These are phyloP conservation scores for Drosophila mettleri DNA, from an alignment of 2,888 invertebrate genomes.

Conservation along the genomic window DNA sequence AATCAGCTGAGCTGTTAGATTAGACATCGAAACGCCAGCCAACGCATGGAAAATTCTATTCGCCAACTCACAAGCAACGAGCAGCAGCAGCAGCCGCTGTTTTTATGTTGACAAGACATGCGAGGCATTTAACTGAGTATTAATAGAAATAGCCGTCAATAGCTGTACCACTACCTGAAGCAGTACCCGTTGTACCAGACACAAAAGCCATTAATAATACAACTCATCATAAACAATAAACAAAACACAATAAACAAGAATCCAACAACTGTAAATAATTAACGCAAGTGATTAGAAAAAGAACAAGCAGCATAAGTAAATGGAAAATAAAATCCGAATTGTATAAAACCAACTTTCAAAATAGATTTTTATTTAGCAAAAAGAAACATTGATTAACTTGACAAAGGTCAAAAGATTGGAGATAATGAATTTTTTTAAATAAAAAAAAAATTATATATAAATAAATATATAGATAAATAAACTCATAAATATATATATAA, in stretches of 20 bases:
- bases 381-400: background rate
- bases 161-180: conserved; percentile 18
- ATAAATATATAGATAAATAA: too few species aligned
- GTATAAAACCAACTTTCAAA: background rate
- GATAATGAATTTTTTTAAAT: background rate
- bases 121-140: conserved; percentile 57
- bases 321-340: background rate
- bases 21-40: conserved; percentile 58
- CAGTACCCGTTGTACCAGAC: conserved; percentile 46
- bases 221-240: conserved; percentile 27
- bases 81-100: background rate
- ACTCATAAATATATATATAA: too few species aligned
- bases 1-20: conserved; percentile 55
- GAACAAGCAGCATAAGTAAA: conserved; percentile 3
- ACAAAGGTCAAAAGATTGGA: too few species aligned
- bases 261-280: conserved; percentile 48
- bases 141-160: conserved; percentile 56
- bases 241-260: conserved; percentile 32
- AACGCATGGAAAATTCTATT: conserved; percentile 58
- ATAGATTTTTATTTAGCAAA: background rate
- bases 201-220: conserved; percentile 59
- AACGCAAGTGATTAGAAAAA: conserved; percentile 41
- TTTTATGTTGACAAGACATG: conserved; percentile 62
- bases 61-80: conserved; percentile 41
- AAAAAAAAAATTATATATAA: too few species aligned